Percentiles rank a stretch among this genome's conserved stretches.
Conservation (phyloP, 2,797 vertebrate genomes). For the Eulemur coronatus region DNA sequence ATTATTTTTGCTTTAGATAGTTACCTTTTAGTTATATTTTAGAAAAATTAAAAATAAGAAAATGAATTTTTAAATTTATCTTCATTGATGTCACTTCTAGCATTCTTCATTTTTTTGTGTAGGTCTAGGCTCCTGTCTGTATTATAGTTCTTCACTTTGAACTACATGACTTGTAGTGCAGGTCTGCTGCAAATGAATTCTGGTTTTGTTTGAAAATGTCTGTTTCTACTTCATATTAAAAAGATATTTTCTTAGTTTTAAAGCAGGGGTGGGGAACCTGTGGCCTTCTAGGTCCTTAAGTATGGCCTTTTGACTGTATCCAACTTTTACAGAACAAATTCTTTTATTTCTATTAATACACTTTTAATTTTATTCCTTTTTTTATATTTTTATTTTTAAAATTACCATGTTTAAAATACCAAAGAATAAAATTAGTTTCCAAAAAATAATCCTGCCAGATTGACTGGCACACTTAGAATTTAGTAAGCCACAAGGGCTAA, state of each 20-base stretch:
- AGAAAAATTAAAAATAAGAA: slow-evolving; percentile 5
- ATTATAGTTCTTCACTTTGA: background rate
- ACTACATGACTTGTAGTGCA: background rate
- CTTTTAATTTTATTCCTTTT: background rate
- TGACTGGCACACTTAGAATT: background rate
- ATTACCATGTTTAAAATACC: background rate
- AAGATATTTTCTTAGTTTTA: background rate
- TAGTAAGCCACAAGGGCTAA: background rate
- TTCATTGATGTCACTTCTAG: background rate
- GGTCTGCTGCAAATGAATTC: background rate
- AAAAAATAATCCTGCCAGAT: background rate
- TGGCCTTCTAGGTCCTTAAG: background rate
- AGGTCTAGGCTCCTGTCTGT: background rate
- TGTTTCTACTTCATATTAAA: background rate
- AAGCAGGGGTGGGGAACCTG: background rate
- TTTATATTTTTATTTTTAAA: background rate
- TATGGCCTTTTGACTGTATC: background rate
- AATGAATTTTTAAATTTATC: background rate
- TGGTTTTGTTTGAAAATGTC: background rate
- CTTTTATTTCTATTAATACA: background rate
- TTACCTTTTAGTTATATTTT: background rate
- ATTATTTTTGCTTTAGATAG: background rate
- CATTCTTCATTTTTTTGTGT: background rate
- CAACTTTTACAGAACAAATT: background rate
- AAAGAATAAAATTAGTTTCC: background rate